phyloP scores from a whole-genome alignment of 2,113 vertebrate genomes.

The Platichthys stellatus region DNA sequence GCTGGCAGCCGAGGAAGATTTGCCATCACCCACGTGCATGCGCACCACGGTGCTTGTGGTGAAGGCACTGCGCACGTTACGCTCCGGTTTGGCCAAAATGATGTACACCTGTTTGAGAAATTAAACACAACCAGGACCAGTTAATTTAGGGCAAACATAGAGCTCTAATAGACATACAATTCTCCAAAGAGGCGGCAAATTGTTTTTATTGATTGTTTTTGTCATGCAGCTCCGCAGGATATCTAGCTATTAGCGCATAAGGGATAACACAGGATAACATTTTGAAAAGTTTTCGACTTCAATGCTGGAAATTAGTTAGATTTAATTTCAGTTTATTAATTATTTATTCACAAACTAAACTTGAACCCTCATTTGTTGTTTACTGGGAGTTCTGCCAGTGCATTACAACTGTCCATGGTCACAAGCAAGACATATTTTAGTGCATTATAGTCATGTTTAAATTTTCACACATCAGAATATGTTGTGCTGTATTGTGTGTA shows the following conservation, averaged over 20 bases:
- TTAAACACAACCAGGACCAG: not conserved
- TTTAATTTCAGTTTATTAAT: not conserved
- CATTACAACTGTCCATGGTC: not conserved
- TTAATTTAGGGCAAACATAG: not conserved
- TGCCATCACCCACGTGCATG: constrained; percentile 98
- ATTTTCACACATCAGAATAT: no score
- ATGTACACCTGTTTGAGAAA: constrained; percentile 86
- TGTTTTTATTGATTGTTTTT: constrained; percentile 4
- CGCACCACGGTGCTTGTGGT: constrained; percentile 97
- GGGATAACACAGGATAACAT: not conserved
- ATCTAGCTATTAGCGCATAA: not conserved
- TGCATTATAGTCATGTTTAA: no score
- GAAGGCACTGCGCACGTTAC: constrained; percentile 98
- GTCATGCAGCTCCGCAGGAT: not conserved
- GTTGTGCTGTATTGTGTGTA: no score
- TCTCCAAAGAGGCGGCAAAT: constrained; percentile 1
- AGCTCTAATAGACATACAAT: not conserved
- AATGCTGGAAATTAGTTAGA: not conserved
- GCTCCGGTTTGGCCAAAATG: constrained; percentile 97
- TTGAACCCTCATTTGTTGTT: not conserved
- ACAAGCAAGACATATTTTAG: not conserved
- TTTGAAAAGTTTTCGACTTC: constrained; percentile 13
- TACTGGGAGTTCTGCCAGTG: not conserved
- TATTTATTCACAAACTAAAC: constrained; percentile 4
- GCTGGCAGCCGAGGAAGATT: constrained; percentile 93